Conservation (phyloP, 2,888 invertebrate genomes). For the Caenorhabditis virilis region DNA sequence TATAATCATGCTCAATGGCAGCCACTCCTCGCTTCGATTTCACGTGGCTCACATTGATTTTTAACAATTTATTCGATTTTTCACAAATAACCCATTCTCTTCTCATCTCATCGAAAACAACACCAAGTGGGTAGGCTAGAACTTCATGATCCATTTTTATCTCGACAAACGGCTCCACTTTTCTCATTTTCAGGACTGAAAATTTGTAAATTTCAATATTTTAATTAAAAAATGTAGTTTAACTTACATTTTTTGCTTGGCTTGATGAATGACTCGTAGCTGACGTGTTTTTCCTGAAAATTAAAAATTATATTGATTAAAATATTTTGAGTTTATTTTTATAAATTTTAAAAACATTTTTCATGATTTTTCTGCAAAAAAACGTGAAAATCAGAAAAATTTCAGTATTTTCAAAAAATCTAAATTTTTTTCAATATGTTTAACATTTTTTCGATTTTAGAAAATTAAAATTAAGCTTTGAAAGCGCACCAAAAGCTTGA, state of each 20-base stretch:
- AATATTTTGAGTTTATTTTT: no score
- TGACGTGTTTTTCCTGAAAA: not conserved
- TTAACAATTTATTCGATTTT: constrained; percentile 11
- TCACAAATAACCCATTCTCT: constrained; percentile 21
- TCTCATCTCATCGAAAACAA: constrained; percentile 19
- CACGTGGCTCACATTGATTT: constrained; percentile 6
- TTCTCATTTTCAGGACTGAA: not conserved
- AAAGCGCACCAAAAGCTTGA: no score
- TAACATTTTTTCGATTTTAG: no score
- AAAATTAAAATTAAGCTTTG: no score
- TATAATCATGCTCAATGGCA: not conserved
- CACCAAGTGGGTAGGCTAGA: constrained; percentile 24
- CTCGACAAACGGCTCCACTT: not conserved
- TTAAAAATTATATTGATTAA: not conserved
- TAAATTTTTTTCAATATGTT: no score
- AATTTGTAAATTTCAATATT: not conserved
- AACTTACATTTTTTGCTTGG: not conserved
- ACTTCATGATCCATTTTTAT: not conserved
- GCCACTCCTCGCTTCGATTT: not conserved
- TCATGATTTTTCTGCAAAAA: no score
- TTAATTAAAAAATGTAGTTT: not conserved
- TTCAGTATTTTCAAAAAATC: no score
- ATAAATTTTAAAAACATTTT: no score
- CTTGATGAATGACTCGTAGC: no score
- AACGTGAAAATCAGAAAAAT: no score